Conservation (phyloP, 2,113 vertebrate genomes). For the Lethenteron reissneri region DNA sequence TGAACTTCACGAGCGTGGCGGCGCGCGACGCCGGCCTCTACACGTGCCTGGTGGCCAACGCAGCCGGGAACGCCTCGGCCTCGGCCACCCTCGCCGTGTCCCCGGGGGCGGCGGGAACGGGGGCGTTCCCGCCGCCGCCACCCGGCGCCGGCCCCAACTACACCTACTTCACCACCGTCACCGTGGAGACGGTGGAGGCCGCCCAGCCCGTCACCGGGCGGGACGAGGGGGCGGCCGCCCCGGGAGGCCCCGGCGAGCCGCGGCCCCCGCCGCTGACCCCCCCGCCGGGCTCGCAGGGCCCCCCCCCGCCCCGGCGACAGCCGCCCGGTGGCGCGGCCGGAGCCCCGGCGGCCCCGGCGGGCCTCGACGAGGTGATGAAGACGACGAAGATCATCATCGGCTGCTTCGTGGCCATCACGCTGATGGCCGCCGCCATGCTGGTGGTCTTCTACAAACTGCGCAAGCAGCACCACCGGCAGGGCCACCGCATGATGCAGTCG, state of each 20-base stretch:
- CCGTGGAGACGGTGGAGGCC: slow-evolving; percentile 87
- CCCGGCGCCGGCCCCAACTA: slow-evolving; percentile 48
- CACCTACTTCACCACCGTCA: slow-evolving; percentile 94
- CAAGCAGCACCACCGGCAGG: slow-evolving; percentile 44
- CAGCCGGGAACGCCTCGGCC: slow-evolving; percentile 87
- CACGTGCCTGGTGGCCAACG: slow-evolving; percentile 97
- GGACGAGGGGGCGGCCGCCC: too few species aligned
- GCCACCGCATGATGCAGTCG: slow-evolving; percentile 1
- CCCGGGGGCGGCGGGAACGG: neutral
- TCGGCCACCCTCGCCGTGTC: slow-evolving; percentile 88
- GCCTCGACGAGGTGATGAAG: slow-evolving; percentile 97
- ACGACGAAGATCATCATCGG: slow-evolving; percentile 99
- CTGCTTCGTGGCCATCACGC: slow-evolving; percentile 96
- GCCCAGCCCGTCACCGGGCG: neutral
- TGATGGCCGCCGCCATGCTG: slow-evolving; percentile 97
- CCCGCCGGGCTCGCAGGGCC: neutral
- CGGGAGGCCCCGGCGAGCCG: too few species aligned
- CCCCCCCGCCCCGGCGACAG: neutral
- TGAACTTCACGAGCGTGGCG: slow-evolving; percentile 97
- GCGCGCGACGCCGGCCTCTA: slow-evolving; percentile 89
- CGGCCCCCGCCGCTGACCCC: neutral
- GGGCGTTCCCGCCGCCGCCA: neutral
- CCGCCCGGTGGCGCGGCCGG: neutral
- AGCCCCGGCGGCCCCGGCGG: slow-evolving; percentile 15
- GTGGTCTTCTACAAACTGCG: slow-evolving; percentile 99